Evolutionary conservation across 2,113 vertebrate genomes (phyloP).

Genomic region (Bagarius yarrelli): DNA sequence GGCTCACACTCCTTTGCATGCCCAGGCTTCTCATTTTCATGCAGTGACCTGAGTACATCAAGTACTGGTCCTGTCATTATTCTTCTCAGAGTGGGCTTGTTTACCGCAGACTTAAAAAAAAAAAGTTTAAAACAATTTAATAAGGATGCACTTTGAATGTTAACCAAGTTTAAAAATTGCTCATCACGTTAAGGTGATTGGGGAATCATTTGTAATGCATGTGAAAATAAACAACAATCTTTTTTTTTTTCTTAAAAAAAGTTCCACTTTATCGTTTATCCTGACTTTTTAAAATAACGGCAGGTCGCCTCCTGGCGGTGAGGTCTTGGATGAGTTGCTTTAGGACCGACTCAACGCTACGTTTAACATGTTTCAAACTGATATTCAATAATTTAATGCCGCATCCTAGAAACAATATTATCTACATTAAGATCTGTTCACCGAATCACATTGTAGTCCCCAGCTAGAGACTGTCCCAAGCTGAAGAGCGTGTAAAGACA

Average conservation of each 20-base stretch:
- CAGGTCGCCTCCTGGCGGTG: no score
- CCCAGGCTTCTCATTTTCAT: not conserved
- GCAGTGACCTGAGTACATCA: not conserved
- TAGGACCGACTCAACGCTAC: not conserved
- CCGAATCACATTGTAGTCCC: not conserved
- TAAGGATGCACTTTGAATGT: not conserved
- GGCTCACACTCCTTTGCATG: not conserved
- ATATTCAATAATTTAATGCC: not conserved
- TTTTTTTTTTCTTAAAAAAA: not conserved
- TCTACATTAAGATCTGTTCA: not conserved
- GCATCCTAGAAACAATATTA: not conserved
- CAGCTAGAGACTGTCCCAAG: not conserved
- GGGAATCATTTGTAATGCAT: not conserved
- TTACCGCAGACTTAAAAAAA: not conserved
- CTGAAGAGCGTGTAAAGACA: not conserved
- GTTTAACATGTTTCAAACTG: not conserved
- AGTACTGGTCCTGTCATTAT: not conserved
- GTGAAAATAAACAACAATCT: not conserved
- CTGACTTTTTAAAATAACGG: not conserved
- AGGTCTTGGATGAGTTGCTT: not conserved
- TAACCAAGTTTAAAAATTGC: conserved; percentile 1
- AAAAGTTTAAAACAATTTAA: conserved; percentile 15
- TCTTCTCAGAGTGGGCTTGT: not conserved
- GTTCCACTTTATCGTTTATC: not conserved
- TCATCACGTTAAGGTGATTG: not conserved